Evolutionary conservation across 2,797 vertebrate genomes (phyloP).

Genomic region (Coilia nasus): DNA sequence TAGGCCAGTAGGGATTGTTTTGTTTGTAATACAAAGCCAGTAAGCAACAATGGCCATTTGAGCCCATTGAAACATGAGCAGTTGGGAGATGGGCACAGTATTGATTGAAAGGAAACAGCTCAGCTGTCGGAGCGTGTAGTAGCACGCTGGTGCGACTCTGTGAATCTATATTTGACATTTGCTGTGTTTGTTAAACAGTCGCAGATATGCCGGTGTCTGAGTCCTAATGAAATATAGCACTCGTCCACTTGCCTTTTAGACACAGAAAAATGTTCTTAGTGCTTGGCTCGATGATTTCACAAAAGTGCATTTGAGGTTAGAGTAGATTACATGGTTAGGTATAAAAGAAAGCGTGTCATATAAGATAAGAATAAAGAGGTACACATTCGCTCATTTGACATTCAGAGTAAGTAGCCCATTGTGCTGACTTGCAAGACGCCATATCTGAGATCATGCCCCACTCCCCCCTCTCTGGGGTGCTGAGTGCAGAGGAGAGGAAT

Average conservation of each 20-base stretch:
- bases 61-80: neutral
- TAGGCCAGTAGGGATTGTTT: neutral
- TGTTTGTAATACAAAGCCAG: neutral
- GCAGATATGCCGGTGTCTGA: neutral
- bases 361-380: neutral
- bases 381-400: neutral
- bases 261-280: neutral
- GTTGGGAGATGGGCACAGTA: neutral
- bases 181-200: neutral
- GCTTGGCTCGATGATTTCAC: neutral
- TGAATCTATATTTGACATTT: neutral
- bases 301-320: neutral
- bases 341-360: neutral
- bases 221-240: neutral
- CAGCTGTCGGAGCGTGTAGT: neutral
- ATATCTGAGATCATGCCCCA: neutral
- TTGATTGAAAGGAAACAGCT: neutral
- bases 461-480: conserved; percentile 36
- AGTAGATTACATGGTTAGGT: neutral
- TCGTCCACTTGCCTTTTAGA: neutral
- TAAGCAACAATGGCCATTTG: neutral
- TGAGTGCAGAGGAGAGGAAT: conserved; percentile 66
- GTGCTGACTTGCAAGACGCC: neutral
- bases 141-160: neutral
- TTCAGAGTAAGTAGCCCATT: neutral